phyloP scores from a whole-genome alignment of 2,113 vertebrate genomes.

The Diglossa brunneiventris region DNA sequence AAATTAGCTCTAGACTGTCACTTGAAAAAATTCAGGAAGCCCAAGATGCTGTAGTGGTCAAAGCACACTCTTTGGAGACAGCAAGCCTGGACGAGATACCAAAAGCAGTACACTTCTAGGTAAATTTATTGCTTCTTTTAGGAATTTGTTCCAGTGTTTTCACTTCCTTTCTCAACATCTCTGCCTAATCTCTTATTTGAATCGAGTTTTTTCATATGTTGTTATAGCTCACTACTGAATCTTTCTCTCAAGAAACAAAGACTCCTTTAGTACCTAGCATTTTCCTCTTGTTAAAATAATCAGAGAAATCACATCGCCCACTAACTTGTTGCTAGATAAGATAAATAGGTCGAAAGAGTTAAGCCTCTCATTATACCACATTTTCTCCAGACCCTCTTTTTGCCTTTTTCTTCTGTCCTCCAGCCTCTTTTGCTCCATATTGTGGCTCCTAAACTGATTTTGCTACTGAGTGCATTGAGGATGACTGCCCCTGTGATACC shows the following conservation, averaged over 20 bases:
- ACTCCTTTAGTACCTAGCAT: not conserved
- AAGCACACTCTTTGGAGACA: not conserved
- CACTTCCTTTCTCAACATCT: not conserved
- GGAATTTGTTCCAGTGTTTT: not conserved
- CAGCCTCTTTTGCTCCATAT: not conserved
- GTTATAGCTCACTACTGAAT: not conserved
- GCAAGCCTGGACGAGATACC: not conserved
- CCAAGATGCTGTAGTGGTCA: not conserved
- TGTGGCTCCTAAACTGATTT: not conserved
- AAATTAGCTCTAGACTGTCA: not conserved
- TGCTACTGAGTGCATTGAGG: not conserved
- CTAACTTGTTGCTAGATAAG: not conserved
- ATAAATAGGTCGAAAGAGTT: not conserved
- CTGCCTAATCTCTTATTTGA: not conserved
- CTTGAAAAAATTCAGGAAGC: not conserved
- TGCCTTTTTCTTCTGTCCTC: not conserved
- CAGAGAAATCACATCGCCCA: not conserved
- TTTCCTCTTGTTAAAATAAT: not conserved
- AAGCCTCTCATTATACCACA: not conserved
- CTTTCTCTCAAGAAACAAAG: not conserved
- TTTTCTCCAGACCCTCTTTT: not conserved
- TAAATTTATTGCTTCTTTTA: not conserved
- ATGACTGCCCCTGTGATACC: not conserved
- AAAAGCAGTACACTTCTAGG: not conserved
- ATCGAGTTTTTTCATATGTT: not conserved